Evolutionary conservation across 2,113 vertebrate genomes (phyloP), one percentile per base, ranked within the genome.

Genomic region (Phalacrocorax brasilianus): DNA sequence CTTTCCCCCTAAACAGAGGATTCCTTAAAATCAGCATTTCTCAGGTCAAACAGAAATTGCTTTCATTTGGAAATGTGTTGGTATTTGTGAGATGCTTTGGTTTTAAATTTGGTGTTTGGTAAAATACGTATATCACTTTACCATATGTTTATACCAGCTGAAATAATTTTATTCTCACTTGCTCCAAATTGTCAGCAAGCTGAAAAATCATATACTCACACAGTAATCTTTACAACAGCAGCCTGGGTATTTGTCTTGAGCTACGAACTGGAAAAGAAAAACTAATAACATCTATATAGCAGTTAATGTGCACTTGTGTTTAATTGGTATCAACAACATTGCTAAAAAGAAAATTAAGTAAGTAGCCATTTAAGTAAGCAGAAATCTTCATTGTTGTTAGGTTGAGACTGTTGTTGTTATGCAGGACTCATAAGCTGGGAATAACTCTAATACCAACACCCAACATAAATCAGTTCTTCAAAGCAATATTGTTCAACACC

Each of bases 331-430:
- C 77, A 93, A 67, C 45, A 95, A 55, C 58, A 76, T 55, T 83
- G 50, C 49, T 92, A 76, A 89, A 91, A 93, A 85, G 70, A 96
- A 97, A 97, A 97, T 88, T 91, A 97, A 96, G 71, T 93, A 93
- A 97, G 56, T 75, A 67, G 32, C 19, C 95, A 95, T 96, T 79
- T 96, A 93, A 94, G 90, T 79, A 93, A 97, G 96, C n/a, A 95
- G 56, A 95, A 93, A 93, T 94, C 94, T 89, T 67, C 93, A 81
- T 45, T 85, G 80, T 58, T 86, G 20, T 72, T 76, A 55, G 76
- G 35, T 18, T 96, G 70, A 75, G 83, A 53, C 22, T 85, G 70
- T 85, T 85, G 55, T 77, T 94, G 44, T 95, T 97, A 89, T 85
- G 55, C 38, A 81, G 73, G 50, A 88, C 28, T 90, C 76, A 77